These are phyloP conservation scores for Epiblema foenella DNA, from an alignment of 2,888 invertebrate genomes.

Conservation along the genomic window DNA sequence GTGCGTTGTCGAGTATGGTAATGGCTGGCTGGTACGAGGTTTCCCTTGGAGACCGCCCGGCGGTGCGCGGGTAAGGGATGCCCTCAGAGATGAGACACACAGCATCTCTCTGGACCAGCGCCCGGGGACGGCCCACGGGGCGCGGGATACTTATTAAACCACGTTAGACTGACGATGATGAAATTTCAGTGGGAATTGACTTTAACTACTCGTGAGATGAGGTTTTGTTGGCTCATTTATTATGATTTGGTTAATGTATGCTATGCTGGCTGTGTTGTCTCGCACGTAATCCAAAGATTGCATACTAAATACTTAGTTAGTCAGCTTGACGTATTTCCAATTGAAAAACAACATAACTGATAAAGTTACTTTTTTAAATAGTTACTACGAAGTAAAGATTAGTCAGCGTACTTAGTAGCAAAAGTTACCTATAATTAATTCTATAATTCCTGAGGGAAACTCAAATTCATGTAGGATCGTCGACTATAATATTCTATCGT, in stretches of 20 bases:
- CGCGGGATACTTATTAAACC: conserved; percentile 80
- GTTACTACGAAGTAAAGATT: too few species aligned
- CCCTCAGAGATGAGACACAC: conserved; percentile 71
- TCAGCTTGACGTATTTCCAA: neutral
- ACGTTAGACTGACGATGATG: conserved; percentile 83
- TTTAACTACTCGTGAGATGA: conserved; percentile 76
- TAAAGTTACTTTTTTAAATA: too few species aligned
- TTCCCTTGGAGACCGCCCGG: conserved; percentile 73
- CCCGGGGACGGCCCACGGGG: conserved; percentile 75
- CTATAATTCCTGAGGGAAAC: too few species aligned
- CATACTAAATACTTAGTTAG: neutral
- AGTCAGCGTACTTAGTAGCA: too few species aligned
- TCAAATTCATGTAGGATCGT: too few species aligned
- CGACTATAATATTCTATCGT: too few species aligned
- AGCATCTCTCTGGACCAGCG: conserved; percentile 74
- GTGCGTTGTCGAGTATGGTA: conserved; percentile 61
- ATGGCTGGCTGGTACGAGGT: conserved; percentile 64
- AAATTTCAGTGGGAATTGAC: conserved; percentile 84
- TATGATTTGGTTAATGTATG: conserved; percentile 54
- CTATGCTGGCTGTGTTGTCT: neutral
- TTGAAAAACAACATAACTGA: too few species aligned
- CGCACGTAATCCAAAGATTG: conserved; percentile 6
- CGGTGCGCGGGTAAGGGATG: conserved; percentile 71
- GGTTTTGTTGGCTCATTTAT: conserved; percentile 76
- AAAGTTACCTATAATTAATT: too few species aligned